phyloP scores from a whole-genome alignment of 2,888 invertebrate species.

The Ormia ochracea region DNA sequence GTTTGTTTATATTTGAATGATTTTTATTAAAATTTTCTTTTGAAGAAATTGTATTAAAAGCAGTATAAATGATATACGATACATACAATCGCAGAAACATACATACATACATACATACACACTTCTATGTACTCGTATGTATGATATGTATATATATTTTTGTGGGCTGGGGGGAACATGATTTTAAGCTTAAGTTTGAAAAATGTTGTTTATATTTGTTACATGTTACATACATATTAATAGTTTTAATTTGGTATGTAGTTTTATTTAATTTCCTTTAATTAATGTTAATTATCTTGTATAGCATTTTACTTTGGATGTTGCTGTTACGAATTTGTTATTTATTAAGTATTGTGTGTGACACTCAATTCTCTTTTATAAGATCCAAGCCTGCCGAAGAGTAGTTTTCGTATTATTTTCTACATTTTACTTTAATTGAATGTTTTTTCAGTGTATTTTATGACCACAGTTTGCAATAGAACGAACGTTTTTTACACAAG shows the following conservation, averaged over 20 bases:
- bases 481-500: no score
- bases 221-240: not conserved
- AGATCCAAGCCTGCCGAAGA: constrained; percentile 32
- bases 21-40: not conserved
- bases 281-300: not conserved
- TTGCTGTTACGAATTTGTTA: constrained; percentile 36
- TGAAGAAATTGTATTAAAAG: constrained; percentile 21
- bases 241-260: constrained; percentile 25
- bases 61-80: constrained; percentile 39
- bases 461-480: no score
- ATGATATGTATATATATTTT: not conserved
- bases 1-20: constrained; percentile 9
- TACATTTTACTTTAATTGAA: not conserved
- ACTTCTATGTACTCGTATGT: no score
- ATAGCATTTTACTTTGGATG: constrained; percentile 51
- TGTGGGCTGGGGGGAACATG: not conserved
- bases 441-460: constrained; percentile 18
- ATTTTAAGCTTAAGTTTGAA: constrained; percentile 26
- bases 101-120: no score
- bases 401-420: constrained; percentile 18
- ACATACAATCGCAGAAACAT: no score
- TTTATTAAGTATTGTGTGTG: constrained; percentile 6
- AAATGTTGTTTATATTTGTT: constrained; percentile 5
- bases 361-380: not conserved
- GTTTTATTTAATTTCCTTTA: not conserved